These are phyloP conservation scores for Mastomys natalensis DNA, from an alignment of 2,113 vertebrate species.

Conservation along the genomic window DNA sequence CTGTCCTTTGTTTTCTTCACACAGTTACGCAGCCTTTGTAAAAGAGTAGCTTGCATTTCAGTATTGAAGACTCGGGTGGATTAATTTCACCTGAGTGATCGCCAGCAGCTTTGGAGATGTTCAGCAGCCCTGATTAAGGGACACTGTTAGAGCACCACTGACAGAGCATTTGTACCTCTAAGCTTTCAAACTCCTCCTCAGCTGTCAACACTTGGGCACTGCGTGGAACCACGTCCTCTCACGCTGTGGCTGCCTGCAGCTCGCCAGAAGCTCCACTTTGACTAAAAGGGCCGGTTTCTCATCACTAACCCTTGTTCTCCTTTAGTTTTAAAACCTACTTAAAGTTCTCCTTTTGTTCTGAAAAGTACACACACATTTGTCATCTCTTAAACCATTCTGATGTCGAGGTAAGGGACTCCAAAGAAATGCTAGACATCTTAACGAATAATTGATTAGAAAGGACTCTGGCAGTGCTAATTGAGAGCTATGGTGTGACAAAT, in stretches of 20 bases:
- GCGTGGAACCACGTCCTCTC: slow-evolving; percentile 93
- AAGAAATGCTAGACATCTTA: slow-evolving; percentile 85
- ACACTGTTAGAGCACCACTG: slow-evolving; percentile 87
- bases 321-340: slow-evolving; percentile 91
- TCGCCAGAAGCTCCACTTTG: slow-evolving; percentile 95
- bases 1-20: background rate
- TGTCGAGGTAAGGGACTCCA: slow-evolving; percentile 85
- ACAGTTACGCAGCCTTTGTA: background rate
- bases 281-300: slow-evolving; percentile 95
- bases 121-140: slow-evolving; percentile 87
- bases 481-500: slow-evolving; percentile 84
- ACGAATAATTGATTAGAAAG: slow-evolving; percentile 88
- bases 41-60: slow-evolving; percentile 49
- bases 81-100: slow-evolving; percentile 78
- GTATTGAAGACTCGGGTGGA: background rate
- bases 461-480: slow-evolving; percentile 87
- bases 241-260: slow-evolving; percentile 94
- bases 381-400: slow-evolving; percentile 83
- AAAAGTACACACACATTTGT: slow-evolving; percentile 86
- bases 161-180: slow-evolving; percentile 91
- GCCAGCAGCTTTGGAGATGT: slow-evolving; percentile 87
- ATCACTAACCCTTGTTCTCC: slow-evolving; percentile 95
- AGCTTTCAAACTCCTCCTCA: slow-evolving; percentile 92
- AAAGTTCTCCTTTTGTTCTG: slow-evolving; percentile 88
- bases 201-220: slow-evolving; percentile 94